Base-by-base conservation (phyloP, 2,888 invertebrate species). In the Morpho deidamia region DNA sequence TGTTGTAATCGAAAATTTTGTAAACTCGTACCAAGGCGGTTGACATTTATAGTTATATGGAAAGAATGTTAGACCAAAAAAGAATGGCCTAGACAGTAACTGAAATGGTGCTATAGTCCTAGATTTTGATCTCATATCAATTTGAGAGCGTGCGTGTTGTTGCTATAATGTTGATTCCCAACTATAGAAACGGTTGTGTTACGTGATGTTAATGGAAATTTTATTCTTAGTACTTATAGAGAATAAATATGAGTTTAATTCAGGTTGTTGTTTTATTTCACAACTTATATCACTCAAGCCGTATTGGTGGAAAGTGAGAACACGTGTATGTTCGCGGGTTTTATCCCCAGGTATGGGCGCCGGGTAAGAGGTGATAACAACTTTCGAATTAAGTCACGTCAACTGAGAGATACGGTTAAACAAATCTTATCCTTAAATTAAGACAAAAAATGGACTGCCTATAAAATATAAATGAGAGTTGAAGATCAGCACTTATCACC, bases 41-140 rank as follows among this genome's bases (percentile, higher is more conserved):
- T n/a, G n/a, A 5, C 23, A 23, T 5, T 50, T 33, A 51, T 53
- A 52, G 54, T 44, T 55, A 33, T 55, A 59, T 38, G 51, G 58
- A 56, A 50, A 46, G 59, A 52, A 50, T 59, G 59, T 59, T 83
- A 88, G 88, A 88, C 88, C 88, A 88, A 88, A 83, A n/a, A 77
- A 75, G 72, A 74, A 88, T 82, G 88, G 88, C 88, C 88, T 88
- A 60, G 56, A 83, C 83, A 76, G 86, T 82, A 88, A 88, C 78
- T 80, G 83, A 81, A 81, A 77, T 84, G 89, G 89, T 89, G 89
- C 89, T 89, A 88, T 85, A 86, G 79, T 80, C 75, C 71, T 83
- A 87, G 83, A 81, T 76, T 74, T 78, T 85, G 87, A 87, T 87
- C 87, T 89, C 88, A 82, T 86, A 87, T 84, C 86, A 81, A 50